A percentile compares a stretch with the other conserved stretches of the same genome.
These are phyloP conservation scores for Ctenomys sociabilis DNA, from an alignment of 2,113 vertebrate genomes.

Conservation along the genomic window DNA sequence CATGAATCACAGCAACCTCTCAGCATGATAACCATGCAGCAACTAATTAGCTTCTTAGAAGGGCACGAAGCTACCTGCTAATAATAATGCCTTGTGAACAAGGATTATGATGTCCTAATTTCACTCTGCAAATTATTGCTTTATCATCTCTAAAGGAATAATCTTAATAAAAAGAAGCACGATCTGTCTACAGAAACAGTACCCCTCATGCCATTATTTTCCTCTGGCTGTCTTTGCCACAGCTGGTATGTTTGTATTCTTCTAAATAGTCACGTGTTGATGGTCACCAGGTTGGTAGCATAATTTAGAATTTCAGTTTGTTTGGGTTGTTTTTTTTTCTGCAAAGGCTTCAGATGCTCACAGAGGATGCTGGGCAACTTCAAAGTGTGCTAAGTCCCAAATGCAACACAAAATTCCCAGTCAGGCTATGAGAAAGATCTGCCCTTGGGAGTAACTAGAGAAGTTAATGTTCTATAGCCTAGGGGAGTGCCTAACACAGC, in stretches of 20 bases:
- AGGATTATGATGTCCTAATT: slow-evolving; percentile 54
- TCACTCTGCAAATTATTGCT: not conserved
- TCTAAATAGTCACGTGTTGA: not conserved
- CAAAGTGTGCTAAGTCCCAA: not conserved
- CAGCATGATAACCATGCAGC: not conserved
- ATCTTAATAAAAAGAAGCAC: not conserved
- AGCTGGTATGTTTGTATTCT: not conserved
- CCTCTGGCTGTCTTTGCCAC: not conserved
- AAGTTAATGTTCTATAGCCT: not conserved
- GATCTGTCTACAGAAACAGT: not conserved
- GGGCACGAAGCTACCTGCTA: not conserved
- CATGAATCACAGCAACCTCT: slow-evolving; percentile 69
- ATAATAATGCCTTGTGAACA: slow-evolving; percentile 30
- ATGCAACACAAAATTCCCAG: not conserved
- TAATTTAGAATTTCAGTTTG: not conserved
- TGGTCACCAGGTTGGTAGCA: not conserved
- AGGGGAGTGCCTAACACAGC: not conserved
- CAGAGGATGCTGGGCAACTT: not conserved
- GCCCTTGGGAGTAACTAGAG: not conserved
- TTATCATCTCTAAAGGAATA: slow-evolving; percentile 9
- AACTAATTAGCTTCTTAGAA: slow-evolving; percentile 63
- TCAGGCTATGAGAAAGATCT: not conserved
- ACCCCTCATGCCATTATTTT: not conserved
- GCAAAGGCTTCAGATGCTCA: not conserved
- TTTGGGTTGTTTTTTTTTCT: not conserved